Conservation (phyloP, 2,888 invertebrate genomes). For the Ophion ventricosus region DNA sequence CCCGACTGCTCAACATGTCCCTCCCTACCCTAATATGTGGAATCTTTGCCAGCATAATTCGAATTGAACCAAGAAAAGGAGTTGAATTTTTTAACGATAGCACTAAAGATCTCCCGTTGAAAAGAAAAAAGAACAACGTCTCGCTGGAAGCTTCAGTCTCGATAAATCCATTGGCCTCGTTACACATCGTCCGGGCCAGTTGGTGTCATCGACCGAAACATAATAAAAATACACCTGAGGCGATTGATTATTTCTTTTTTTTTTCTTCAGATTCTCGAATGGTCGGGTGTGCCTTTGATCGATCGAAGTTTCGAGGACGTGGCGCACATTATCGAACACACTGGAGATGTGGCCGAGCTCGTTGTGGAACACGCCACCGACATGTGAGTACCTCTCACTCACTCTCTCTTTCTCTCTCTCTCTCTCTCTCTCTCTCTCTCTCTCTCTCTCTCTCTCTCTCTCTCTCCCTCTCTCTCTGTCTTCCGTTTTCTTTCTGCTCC, state of each 20-base stretch:
- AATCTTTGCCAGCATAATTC: too few relatives aligned
- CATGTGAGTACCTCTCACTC: too few relatives aligned
- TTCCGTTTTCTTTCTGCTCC: constrained; percentile 7
- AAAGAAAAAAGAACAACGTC: neutral
- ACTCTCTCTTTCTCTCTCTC: too few relatives aligned
- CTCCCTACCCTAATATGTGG: too few relatives aligned
- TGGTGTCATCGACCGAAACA: neutral
- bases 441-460: constrained; percentile 22
- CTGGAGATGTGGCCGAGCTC: constrained; percentile 93
- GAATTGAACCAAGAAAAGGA: too few relatives aligned
- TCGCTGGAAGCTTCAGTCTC: neutral
- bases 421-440: constrained; percentile 18
- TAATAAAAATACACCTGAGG: constrained; percentile 24
- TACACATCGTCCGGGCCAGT: neutral
- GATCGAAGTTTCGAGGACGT: constrained; percentile 98
- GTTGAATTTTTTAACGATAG: too few relatives aligned
- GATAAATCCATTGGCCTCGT: neutral
- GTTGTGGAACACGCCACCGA: constrained; percentile 93
- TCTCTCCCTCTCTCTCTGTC: constrained; percentile 13
- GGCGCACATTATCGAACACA: constrained; percentile 93
- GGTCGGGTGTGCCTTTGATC: constrained; percentile 94
- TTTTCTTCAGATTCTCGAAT: constrained; percentile 90
- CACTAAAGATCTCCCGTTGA: too few relatives aligned
- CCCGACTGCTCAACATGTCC: too few relatives aligned
- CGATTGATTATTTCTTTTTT: constrained; percentile 33